Base-by-base conservation (phyloP, 2,797 vertebrate genomes). In the Enoplosus armatus region DNA sequence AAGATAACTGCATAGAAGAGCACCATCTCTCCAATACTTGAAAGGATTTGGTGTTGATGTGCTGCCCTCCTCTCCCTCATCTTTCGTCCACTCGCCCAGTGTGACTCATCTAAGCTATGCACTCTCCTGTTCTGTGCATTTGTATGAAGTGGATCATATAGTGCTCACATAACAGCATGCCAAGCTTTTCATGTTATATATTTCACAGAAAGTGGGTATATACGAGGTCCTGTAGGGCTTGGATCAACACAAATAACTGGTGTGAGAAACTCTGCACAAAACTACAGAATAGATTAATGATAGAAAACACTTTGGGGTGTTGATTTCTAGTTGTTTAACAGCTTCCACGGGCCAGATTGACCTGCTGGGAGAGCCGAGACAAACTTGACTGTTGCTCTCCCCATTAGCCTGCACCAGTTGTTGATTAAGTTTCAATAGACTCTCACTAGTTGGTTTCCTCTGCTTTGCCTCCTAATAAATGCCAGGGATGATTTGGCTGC, bases 361-460 rank as follows among this genome's bases (percentile, higher is more conserved):
- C 76, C 81, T 61, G 1, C 63, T 33, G 79, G 77, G 85, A 85
- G 73, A 77, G 72, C 64, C 14, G 54, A 87, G 85, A 88, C 89
- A 86, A 83, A 78, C 76, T 67, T 1, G 16, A 54, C 65, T 60
- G 61, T 76, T 84, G 84, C 85, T 82, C 60, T 81, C 47, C 82
- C 66, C 81, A 89, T 94, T 92, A 91, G 73, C 76, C 54, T 39
- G 82, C 72, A 79, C 43, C 85, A 78, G 77, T 82, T 90, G 90
- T 93, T 93, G 91, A 94, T 94, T 90, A 92, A 92, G 79, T 92
- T 92, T 88, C 92, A 90, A 90, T 92, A 90, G 90, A 91, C 88
- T 90, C 84, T 86, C 75, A 60, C 86, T 77, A 60, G 85, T 83
- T 88, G 73, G 81, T 86, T 89, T 92, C 80, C 87, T 89, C 80